Evolutionary conservation across 2,888 invertebrate genomes (phyloP).

Genomic region (Ennomos quercinarius): DNA sequence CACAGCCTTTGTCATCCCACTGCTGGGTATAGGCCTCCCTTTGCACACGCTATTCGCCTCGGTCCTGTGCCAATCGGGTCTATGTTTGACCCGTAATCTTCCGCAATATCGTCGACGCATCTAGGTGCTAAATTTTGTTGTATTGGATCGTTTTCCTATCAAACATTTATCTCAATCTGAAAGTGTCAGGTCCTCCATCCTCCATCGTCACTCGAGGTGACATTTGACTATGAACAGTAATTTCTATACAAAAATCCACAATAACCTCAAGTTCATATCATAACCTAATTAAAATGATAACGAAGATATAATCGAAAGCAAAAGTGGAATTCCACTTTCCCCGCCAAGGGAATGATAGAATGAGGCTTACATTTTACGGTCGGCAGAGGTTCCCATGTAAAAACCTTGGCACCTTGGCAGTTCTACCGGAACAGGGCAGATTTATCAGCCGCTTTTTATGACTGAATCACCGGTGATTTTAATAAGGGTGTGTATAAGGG

Average conservation of each 20-base stretch:
- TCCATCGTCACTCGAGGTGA: too few species aligned
- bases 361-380: conserved; percentile 60
- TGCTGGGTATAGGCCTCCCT: too few species aligned
- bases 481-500: conserved; percentile 40
- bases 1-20: too few species aligned
- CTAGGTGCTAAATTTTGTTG: too few species aligned
- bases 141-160: too few species aligned
- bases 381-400: conserved; percentile 56
- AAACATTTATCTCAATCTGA: too few species aligned
- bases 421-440: conserved; percentile 59
- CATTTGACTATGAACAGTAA: not conserved
- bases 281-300: conserved; percentile 35
- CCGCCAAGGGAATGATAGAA: conserved; percentile 46
- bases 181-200: too few species aligned
- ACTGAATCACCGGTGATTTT: conserved; percentile 44
- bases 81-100: too few species aligned
- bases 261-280: conserved; percentile 10
- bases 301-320: conserved; percentile 50
- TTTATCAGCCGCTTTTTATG: conserved; percentile 64
- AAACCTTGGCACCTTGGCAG: conserved; percentile 49
- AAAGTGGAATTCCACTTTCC: conserved; percentile 64
- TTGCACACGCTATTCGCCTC: too few species aligned
- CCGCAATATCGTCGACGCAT: too few species aligned
- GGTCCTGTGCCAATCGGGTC: too few species aligned
- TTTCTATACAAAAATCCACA: conserved; percentile 8